These are phyloP conservation scores for Lasioglossum oenotherae DNA, from an alignment of 2,888 invertebrate species.

Conservation along the genomic window DNA sequence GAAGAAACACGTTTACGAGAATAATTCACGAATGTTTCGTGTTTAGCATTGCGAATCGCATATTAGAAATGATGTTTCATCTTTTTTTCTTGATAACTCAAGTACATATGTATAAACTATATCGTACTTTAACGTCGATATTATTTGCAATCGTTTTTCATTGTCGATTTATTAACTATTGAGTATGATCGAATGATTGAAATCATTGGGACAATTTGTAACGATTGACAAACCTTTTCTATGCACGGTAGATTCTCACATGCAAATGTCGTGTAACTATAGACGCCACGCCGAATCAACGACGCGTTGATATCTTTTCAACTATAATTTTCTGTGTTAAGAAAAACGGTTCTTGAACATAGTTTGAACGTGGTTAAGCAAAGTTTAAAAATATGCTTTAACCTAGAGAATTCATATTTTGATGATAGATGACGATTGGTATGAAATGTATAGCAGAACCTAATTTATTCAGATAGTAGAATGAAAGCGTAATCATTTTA, in stretches of 20 bases:
- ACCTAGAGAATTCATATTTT: not conserved
- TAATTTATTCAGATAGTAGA: not conserved
- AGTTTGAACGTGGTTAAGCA: not conserved
- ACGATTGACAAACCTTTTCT: not conserved
- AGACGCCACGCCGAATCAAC: not conserved
- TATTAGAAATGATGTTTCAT: not conserved
- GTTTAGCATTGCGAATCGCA: not conserved
- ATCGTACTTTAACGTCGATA: too few species aligned
- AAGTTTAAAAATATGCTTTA: not conserved
- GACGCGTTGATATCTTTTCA: not conserved
- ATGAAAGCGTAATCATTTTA: not conserved
- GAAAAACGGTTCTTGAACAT: not conserved
- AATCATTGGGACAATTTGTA: not conserved
- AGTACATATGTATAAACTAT: too few species aligned
- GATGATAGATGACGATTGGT: not conserved
- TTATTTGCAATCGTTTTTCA: not conserved
- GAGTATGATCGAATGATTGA: not conserved
- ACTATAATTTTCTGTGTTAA: not conserved
- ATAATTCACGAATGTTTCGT: not conserved
- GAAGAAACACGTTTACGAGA: not conserved
- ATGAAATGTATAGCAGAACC: too few species aligned
- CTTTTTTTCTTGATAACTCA: not conserved
- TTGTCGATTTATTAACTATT: not conserved
- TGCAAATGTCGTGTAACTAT: not conserved
- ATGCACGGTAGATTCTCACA: not conserved